A percentile compares a stretch with the other conserved stretches of the same genome.
Evolutionary conservation across 2,113 vertebrate genomes (phyloP).

Genomic region (Leptosomus discolor): DNA sequence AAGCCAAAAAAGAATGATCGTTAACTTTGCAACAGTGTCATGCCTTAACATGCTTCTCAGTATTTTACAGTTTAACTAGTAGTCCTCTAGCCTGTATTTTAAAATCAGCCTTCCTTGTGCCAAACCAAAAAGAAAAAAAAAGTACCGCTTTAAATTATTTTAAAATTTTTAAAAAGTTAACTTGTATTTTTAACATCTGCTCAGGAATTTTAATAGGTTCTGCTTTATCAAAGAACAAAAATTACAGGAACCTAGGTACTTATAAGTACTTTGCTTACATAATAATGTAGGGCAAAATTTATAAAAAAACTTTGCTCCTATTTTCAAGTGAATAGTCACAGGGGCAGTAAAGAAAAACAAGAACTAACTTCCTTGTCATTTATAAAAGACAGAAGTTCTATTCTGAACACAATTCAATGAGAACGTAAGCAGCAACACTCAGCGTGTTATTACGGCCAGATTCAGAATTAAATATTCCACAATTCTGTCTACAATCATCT

Average conservation of each 20-base stretch:
- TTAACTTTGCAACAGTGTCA: constrained; percentile 24
- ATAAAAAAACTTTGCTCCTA: background rate
- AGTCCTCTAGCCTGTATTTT: background rate
- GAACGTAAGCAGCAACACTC: background rate
- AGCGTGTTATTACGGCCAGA: background rate
- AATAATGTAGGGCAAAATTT: background rate
- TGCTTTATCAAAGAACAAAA: background rate
- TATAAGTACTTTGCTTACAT: background rate
- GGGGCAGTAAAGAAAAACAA: background rate
- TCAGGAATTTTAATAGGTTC: background rate
- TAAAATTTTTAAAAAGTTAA: background rate
- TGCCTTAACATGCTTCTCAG: constrained; percentile 46
- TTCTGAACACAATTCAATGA: background rate
- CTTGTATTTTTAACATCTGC: background rate
- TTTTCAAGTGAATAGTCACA: background rate
- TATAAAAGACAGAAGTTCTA: background rate
- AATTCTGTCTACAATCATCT: background rate
- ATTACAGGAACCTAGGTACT: background rate
- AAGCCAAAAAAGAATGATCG: background rate
- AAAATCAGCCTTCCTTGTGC: background rate
- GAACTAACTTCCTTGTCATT: background rate
- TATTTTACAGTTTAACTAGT: background rate
- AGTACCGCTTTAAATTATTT: background rate
- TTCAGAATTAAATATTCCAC: background rate
- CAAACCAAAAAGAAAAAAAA: background rate